phyloP scores from a whole-genome alignment of 1,140 invertebrate genomes.

The Ladona fulva region DNA sequence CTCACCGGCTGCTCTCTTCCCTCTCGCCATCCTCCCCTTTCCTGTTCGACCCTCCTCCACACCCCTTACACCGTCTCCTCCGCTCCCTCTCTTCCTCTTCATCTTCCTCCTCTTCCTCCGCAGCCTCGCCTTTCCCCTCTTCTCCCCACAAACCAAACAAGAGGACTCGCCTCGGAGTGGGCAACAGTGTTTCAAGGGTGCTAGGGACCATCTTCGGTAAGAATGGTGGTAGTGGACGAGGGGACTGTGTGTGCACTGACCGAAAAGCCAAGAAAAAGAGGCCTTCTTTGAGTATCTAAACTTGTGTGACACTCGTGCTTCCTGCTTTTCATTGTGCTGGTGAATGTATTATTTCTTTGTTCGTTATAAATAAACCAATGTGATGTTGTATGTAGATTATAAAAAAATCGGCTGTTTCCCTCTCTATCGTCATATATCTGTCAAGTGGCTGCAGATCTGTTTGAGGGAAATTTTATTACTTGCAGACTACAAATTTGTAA shows the following conservation, averaged over 20 bases:
- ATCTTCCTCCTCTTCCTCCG: not conserved
- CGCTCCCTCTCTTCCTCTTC: not conserved
- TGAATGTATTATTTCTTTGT: too few species aligned
- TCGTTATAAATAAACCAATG: too few species aligned
- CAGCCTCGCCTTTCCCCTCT: not conserved
- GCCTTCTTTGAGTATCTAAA: conserved; percentile 60
- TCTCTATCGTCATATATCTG: too few species aligned
- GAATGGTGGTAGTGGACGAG: conserved; percentile 47
- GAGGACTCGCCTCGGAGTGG: conserved; percentile 52
- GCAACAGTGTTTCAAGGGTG: conserved; percentile 64
- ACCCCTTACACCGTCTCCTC: not conserved
- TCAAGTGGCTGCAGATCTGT: too few species aligned
- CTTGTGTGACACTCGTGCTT: too few species aligned
- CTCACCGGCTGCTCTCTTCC: conserved; percentile 58
- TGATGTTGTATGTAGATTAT: too few species aligned
- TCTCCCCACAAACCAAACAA: not conserved
- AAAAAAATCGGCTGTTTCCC: too few species aligned
- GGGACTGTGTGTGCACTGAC: conserved; percentile 34
- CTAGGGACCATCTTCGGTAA: conserved; percentile 70
- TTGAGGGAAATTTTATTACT: too few species aligned
- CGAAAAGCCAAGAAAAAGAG: conserved; percentile 49
- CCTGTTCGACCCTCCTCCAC: not conserved
- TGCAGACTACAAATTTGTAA: too few species aligned
- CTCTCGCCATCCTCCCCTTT: conserved; percentile 46
- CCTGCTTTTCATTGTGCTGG: too few species aligned